phyloP scores from a whole-genome alignment of 2,888 invertebrate genomes.

The Sesia apiformis region DNA sequence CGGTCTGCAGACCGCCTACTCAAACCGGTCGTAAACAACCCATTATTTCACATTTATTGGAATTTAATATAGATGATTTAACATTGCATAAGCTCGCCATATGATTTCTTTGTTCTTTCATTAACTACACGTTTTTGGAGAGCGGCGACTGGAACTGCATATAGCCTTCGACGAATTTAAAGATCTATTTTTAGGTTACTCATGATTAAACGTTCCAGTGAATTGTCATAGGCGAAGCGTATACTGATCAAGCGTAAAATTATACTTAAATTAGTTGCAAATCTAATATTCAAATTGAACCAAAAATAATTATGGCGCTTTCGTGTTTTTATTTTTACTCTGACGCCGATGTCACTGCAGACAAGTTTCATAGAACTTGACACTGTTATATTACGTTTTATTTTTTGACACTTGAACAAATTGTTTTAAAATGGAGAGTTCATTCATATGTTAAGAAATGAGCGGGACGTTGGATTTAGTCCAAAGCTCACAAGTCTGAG shows the following conservation, averaged over 20 bases:
- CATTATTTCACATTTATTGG: too few relatives aligned
- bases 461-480: conserved; percentile 21
- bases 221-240: conserved; percentile 17
- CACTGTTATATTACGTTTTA: too few relatives aligned
- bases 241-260: conserved; percentile 15
- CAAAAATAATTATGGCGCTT: too few relatives aligned
- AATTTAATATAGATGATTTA: not conserved
- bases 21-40: too few relatives aligned
- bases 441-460: too few relatives aligned
- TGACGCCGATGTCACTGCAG: too few relatives aligned
- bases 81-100: not conserved
- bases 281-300: too few relatives aligned
- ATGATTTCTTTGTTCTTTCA: not conserved
- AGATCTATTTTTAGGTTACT: conserved; percentile 31
- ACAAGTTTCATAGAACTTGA: too few relatives aligned
- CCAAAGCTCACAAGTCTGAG: conserved; percentile 40
- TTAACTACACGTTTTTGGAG: conserved; percentile 11
- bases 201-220: conserved; percentile 28
- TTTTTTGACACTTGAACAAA: too few relatives aligned
- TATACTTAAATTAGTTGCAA: conserved; percentile 3
- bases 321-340: too few relatives aligned
- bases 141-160: conserved; percentile 21
- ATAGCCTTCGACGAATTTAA: conserved; percentile 28
- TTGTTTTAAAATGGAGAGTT: too few relatives aligned
- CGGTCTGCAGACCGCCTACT: too few relatives aligned